Percentiles rank a stretch among this genome's conserved stretches.
These are phyloP conservation scores for Scelioninae gen. 1 DNA, from an alignment of 2,888 invertebrate species.

Conservation along the genomic window DNA sequence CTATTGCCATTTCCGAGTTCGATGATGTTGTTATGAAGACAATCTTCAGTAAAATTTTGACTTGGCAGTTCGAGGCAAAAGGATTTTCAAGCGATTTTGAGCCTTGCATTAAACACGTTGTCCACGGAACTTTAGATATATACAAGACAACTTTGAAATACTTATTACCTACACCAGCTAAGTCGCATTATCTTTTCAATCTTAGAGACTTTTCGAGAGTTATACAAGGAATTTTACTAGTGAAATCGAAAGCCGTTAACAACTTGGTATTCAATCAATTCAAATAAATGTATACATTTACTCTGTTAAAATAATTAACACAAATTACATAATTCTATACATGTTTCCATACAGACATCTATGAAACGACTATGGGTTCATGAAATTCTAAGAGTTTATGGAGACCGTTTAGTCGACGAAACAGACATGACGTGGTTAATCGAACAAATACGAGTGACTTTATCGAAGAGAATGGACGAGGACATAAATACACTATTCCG, in stretches of 20 bases:
- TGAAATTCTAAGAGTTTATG: constrained; percentile 95
- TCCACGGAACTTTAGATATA: constrained; percentile 92
- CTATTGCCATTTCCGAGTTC: constrained; percentile 94
- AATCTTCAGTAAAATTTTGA: constrained; percentile 94
- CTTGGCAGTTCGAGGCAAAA: constrained; percentile 96
- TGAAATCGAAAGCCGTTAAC: constrained; percentile 94
- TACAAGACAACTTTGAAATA: constrained; percentile 92
- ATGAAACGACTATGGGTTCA: constrained; percentile 97
- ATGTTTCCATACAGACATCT: constrained; percentile 86
- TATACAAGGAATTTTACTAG: constrained; percentile 94
- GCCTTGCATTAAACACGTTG: constrained; percentile 93
- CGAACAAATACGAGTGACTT: constrained; percentile 88
- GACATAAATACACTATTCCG: constrained; percentile 89
- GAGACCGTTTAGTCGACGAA: constrained; percentile 95
- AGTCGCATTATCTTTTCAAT: constrained; percentile 98
- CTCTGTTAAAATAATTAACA: background rate
- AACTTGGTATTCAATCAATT: constrained; percentile 85
- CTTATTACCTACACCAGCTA: constrained; percentile 95
- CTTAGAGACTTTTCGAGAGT: constrained; percentile 96
- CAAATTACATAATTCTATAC: too few relatives aligned
- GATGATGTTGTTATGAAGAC: constrained; percentile 92
- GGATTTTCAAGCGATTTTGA: constrained; percentile 96
- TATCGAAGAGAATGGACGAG: constrained; percentile 87
- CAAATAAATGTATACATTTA: background rate
- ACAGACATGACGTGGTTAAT: constrained; percentile 92